phyloP scores from a whole-genome alignment of 2,797 vertebrate genomes.

The Hippocampus kuda region DNA sequence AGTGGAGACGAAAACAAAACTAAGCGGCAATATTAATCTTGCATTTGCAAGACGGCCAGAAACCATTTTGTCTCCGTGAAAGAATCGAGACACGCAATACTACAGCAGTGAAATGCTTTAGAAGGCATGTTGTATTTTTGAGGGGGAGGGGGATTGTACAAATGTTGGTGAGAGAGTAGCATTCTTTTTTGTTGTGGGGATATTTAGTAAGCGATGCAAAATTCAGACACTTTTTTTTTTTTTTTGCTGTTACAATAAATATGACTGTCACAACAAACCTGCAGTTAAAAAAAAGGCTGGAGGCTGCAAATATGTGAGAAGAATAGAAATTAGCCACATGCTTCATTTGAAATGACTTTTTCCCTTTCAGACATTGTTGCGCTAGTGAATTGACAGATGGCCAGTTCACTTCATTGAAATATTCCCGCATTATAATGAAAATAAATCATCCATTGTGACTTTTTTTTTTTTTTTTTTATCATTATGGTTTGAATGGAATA shows the following conservation, averaged over 20 bases:
- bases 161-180: not conserved
- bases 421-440: not conserved
- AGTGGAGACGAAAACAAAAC: conserved; percentile 1
- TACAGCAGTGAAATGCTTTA: not conserved
- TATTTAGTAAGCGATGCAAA: not conserved
- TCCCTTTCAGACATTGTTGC: not conserved
- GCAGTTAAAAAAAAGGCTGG: not conserved
- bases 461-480: not conserved
- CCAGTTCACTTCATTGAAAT: not conserved
- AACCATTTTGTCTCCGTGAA: not conserved
- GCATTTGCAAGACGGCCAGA: not conserved
- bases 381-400: not conserved
- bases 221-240: not conserved
- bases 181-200: not conserved
- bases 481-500: not conserved
- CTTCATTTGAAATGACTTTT: not conserved
- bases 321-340: not conserved
- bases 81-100: not conserved
- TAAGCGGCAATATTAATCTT: conserved; percentile 2
- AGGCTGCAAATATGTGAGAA: not conserved
- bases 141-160: not conserved
- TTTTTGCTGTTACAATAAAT: not conserved
- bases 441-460: not conserved
- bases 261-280: not conserved
- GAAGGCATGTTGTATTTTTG: not conserved